These are phyloP conservation scores for Melanophora roralis DNA, from an alignment of 2,888 invertebrate species.

Conservation along the genomic window DNA sequence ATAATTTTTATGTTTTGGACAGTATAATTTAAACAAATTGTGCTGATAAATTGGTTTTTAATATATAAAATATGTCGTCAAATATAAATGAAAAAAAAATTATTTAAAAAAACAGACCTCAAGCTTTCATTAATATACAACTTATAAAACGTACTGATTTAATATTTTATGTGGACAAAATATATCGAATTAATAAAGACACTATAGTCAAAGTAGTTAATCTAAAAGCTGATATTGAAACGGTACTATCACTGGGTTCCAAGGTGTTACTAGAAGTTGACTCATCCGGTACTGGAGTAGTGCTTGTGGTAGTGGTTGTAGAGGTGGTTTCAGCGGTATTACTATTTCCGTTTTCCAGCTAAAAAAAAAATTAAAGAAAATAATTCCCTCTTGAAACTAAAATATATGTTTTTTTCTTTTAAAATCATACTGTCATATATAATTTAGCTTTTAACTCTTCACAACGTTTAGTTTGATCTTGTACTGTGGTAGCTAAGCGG, in stretches of 20 bases:
- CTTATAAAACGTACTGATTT: no score
- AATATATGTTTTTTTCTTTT: background rate
- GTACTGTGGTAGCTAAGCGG: background rate
- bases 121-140: no score
- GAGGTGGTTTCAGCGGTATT: background rate
- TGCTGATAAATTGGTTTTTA: no score
- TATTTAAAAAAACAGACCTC: no score
- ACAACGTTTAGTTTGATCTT: background rate
- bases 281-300: background rate
- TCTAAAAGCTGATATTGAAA: background rate
- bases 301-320: background rate
- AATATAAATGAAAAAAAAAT: no score
- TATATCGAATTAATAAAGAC: background rate
- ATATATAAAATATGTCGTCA: no score
- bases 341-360: background rate
- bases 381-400: no score
- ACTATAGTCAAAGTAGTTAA: background rate
- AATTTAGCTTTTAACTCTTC: background rate
- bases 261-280: background rate
- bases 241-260: background rate
- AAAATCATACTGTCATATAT: background rate
- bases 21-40: no score
- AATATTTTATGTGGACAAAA: background rate
- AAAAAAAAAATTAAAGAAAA: no score
- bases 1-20: no score